Evolutionary conservation across 2,888 invertebrate genomes (phyloP), one percentile per base, ranked within the genome.

Genomic region (Augiades crinisus): DNA sequence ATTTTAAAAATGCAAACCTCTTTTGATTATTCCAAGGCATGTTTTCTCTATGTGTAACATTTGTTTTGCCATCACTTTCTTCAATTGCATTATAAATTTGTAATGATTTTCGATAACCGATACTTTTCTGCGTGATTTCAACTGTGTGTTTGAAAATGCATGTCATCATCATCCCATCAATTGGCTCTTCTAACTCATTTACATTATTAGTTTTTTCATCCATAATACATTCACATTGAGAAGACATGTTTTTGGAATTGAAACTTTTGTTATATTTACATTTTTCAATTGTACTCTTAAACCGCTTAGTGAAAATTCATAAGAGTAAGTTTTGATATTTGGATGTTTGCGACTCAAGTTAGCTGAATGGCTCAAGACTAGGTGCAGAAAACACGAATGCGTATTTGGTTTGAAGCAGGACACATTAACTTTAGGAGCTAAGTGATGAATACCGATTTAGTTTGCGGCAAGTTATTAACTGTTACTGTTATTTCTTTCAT

Each of bases 41-140:
- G 84, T 83, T 79, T 81, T 81, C 80, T 81, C 75, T 59, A 63
- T 74, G 72, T 69, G 62, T 68, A 67, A 56, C 38, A 60, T 57
- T 65, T 66, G 70, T 70, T 70, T 47, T 80, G 10, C n/a, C 30
- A 30, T 30, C 75, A 72, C 73, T 72, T 72, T 80, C 78, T 81
- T 81, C 60, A 47, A 64, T 64, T 60, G 57, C 60, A 74, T 75
- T 60, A 56, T 62, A 57, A 58, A 30, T 30, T 61, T 62, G n/a
- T n/a, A n/a, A 60, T 62, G 59, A 59, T 61, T 58, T 61, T 69
- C 12, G 5, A 66, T 70, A 62, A 30, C 68, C 74, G 72, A 70
- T 62, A 14, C 27, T 65, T 59, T 59, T 60, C 12, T 61, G 57
- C 64, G 63, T 72, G 70, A 57, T 65, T 60, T 58, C 43, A 56